These are phyloP conservation scores for Empidonax traillii DNA, from an alignment of 2,113 vertebrate species.

Conservation along the genomic window DNA sequence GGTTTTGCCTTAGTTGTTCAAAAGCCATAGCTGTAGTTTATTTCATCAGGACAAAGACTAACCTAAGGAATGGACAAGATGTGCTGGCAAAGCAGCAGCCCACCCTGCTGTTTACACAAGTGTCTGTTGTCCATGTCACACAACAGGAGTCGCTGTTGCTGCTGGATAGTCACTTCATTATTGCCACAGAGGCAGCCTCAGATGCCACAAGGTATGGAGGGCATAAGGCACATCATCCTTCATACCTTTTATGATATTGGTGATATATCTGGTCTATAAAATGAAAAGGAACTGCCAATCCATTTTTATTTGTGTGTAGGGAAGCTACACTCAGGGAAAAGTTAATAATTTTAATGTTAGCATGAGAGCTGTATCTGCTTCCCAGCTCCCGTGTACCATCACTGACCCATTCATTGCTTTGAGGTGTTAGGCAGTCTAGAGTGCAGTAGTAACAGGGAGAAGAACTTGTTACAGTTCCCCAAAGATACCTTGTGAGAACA, in stretches of 20 bases:
- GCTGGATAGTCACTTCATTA: not conserved
- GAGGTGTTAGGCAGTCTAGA: not conserved
- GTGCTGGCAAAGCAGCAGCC: not conserved
- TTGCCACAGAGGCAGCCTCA: not conserved
- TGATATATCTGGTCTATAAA: not conserved
- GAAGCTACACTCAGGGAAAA: not conserved
- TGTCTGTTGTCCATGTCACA: rapidly evolving
- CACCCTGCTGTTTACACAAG: not conserved
- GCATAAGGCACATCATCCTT: not conserved
- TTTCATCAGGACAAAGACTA: not conserved
- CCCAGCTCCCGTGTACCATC: not conserved
- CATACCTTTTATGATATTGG: not conserved
- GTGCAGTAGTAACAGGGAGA: not conserved
- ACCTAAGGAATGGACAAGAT: not conserved
- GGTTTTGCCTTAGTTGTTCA: not conserved
- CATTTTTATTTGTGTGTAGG: not conserved
- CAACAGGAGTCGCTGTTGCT: not conserved
- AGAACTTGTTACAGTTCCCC: not conserved
- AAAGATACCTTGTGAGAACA: not conserved
- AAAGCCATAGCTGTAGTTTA: not conserved
- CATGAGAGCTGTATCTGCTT: not conserved
- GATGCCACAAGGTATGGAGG: not conserved
- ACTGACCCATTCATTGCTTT: not conserved
- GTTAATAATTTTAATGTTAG: not conserved
- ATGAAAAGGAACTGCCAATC: not conserved